Evolutionary conservation across 2,113 vertebrate species (phyloP).

Genomic region (Scytalopus superciliaris): DNA sequence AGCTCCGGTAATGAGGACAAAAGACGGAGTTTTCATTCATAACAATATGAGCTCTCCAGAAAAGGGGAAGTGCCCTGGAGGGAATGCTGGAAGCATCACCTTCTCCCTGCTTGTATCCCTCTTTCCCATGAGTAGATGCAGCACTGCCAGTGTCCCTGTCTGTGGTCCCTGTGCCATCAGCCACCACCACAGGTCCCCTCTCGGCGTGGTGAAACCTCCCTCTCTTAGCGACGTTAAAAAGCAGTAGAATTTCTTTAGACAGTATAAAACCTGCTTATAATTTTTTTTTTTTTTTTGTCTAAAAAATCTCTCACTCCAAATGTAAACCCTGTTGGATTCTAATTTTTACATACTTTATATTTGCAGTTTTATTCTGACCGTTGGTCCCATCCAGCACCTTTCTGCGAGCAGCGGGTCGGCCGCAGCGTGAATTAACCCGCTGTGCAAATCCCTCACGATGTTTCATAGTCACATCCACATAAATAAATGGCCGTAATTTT

Average conservation of each 20-base stretch:
- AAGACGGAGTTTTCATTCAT: background rate
- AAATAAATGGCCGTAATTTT: conserved; percentile 42
- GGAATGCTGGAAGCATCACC: background rate
- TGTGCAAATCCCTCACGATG: background rate
- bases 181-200: background rate
- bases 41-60: background rate
- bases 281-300: too few species aligned
- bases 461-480: conserved; percentile 22
- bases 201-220: background rate
- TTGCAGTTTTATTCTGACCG: fast-evolving
- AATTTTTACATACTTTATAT: fast-evolving
- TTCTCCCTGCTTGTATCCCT: background rate
- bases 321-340: background rate
- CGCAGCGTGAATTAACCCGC: background rate
- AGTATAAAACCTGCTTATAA: background rate
- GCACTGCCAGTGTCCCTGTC: fast-evolving
- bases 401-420: background rate
- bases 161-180: fast-evolving
- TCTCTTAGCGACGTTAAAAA: fast-evolving
- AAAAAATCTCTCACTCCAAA: background rate
- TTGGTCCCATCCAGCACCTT: fast-evolving
- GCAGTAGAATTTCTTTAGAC: background rate
- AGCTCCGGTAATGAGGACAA: background rate
- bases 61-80: background rate
- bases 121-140: fast-evolving